Conservation (phyloP, 2,797 vertebrate species). For the Coluber constrictor region DNA sequence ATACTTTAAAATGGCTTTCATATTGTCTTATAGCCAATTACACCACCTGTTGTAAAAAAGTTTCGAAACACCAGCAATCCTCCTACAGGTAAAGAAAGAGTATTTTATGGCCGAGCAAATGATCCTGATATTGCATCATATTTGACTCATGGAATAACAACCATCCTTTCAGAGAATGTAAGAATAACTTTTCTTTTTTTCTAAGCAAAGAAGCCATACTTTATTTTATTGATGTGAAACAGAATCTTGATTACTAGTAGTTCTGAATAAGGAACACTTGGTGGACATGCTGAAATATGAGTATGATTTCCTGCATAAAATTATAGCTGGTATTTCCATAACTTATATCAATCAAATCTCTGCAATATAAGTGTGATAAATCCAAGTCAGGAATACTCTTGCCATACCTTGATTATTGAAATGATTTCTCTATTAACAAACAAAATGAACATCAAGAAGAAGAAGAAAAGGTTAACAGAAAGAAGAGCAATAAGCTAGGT, state of each 20-base stretch:
- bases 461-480: neutral
- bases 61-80: constrained; percentile 74
- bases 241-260: neutral
- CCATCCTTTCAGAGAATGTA: constrained; percentile 67
- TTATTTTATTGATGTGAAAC: constrained; percentile 16
- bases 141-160: constrained; percentile 77
- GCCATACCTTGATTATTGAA: neutral
- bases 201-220: neutral
- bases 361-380: neutral
- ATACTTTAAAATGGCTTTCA: constrained; percentile 17
- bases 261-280: neutral
- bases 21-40: constrained; percentile 70
- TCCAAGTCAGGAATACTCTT: neutral
- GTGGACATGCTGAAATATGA: neutral
- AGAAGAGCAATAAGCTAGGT: neutral
- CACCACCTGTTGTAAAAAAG: constrained; percentile 74
- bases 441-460: neutral
- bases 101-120: constrained; percentile 78
- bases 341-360: neutral
- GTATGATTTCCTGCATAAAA: neutral
- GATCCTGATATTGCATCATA: constrained; percentile 76
- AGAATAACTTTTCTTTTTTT: constrained; percentile 38
- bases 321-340: neutral
- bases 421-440: neutral
- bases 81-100: constrained; percentile 69